Conservation (phyloP, 2,113 vertebrate genomes). For the Etia nguti region DNA sequence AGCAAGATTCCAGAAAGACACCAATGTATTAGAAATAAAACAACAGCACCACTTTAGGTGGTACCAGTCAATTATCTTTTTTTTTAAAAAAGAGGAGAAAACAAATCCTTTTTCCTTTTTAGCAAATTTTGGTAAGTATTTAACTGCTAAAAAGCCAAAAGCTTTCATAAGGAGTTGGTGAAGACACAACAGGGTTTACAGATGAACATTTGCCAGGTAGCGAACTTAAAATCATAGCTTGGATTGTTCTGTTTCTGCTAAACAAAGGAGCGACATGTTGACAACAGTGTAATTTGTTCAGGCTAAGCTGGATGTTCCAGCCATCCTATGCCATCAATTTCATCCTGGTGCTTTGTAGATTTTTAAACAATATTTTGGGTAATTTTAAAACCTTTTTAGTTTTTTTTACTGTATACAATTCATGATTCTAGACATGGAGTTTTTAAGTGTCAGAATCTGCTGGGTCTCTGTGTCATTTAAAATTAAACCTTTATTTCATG, state of each 20-base stretch:
- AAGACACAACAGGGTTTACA: not conserved
- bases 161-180: not conserved
- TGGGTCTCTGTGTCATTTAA: not conserved
- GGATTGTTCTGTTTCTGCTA: not conserved
- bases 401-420: not conserved
- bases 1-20: not conserved
- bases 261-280: too few relatives aligned
- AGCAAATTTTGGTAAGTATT: not conserved
- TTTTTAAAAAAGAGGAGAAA: not conserved
- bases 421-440: not conserved
- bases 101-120: not conserved
- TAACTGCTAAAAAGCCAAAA: not conserved
- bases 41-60: not conserved
- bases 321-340: not conserved
- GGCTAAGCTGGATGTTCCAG: not conserved
- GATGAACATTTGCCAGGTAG: not conserved
- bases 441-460: not conserved
- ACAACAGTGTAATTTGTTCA: too few relatives aligned
- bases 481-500: not conserved
- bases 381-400: not conserved
- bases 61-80: not conserved
- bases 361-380: not conserved
- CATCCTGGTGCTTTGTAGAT: not conserved
- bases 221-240: accelerated
- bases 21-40: not conserved